These are phyloP conservation scores for Epinotia brunnichana DNA, from an alignment of 2,888 invertebrate genomes.

Conservation along the genomic window DNA sequence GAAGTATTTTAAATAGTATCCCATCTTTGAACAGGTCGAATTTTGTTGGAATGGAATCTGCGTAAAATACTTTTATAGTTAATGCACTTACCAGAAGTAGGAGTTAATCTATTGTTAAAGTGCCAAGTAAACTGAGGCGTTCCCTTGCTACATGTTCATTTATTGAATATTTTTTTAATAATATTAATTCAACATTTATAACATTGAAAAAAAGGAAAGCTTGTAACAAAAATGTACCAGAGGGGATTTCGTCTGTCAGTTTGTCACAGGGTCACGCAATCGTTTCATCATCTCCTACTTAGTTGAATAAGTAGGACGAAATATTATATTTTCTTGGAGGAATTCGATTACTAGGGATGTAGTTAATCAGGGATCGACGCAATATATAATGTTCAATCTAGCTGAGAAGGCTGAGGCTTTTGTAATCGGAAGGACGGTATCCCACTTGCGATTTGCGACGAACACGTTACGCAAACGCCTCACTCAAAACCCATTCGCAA, in stretches of 20 bases:
- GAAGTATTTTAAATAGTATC: constrained; percentile 6
- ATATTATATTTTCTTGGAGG: too few relatives aligned
- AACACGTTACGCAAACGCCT: neutral
- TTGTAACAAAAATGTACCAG: too few relatives aligned
- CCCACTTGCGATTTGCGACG: too few relatives aligned
- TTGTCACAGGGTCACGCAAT: neutral
- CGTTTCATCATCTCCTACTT: neutral
- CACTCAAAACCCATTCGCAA: neutral
- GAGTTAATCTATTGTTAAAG: neutral
- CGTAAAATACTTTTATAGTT: constrained; percentile 1
- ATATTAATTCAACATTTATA: neutral
- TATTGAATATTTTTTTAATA: neutral
- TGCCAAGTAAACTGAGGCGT: neutral
- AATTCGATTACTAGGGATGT: neutral
- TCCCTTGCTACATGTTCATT: neutral
- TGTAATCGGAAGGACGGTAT: neutral
- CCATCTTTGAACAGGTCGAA: neutral
- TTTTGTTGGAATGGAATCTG: too few relatives aligned
- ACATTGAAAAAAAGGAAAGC: neutral
- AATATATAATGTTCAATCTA: neutral
- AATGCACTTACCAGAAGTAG: neutral
- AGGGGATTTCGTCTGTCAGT: neutral
- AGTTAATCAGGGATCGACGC: too few relatives aligned
- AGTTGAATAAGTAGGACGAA: neutral
- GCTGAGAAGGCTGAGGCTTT: neutral